phyloP scores from a whole-genome alignment of 1,140 invertebrate genomes.

The Pentalonia nigronervosa region DNA sequence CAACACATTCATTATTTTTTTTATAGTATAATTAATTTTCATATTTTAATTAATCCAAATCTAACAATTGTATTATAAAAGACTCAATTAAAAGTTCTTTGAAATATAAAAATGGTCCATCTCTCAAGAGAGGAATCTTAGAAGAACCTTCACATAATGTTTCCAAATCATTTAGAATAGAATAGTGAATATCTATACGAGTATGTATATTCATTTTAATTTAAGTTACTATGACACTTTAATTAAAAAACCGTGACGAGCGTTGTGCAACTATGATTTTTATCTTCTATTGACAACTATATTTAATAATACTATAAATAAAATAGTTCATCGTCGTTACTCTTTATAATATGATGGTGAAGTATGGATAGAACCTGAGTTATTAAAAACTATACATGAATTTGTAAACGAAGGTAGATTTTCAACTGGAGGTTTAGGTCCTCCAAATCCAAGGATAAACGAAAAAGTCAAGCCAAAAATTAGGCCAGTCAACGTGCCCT shows the following conservation, averaged over 20 bases:
- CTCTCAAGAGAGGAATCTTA: neutral
- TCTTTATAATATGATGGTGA: neutral
- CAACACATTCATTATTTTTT: neutral
- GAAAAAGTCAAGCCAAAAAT: slow-evolving; percentile 73
- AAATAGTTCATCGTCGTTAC: neutral
- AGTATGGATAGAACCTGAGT: neutral
- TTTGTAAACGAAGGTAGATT: slow-evolving; percentile 46
- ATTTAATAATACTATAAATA: neutral
- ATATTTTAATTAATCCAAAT: neutral
- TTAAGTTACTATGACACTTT: neutral
- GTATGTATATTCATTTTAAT: neutral
- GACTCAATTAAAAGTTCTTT: neutral
- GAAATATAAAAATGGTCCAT: neutral
- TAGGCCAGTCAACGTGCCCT: slow-evolving; percentile 75
- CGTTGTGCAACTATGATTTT: neutral
- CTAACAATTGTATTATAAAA: neutral
- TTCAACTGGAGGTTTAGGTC: slow-evolving; percentile 71
- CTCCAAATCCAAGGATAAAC: slow-evolving; percentile 87
- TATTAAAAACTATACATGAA: neutral
- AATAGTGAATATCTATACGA: neutral
- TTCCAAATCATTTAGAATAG: neutral
- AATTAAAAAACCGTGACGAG: neutral
- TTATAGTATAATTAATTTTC: neutral
- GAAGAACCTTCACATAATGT: rapidly evolving
- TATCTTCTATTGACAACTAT: neutral